Evolutionary conservation across 2,797 vertebrate genomes (phyloP), one percentile per base, ranked within the genome.

Genomic region (Melanotaenia boesemani): DNA sequence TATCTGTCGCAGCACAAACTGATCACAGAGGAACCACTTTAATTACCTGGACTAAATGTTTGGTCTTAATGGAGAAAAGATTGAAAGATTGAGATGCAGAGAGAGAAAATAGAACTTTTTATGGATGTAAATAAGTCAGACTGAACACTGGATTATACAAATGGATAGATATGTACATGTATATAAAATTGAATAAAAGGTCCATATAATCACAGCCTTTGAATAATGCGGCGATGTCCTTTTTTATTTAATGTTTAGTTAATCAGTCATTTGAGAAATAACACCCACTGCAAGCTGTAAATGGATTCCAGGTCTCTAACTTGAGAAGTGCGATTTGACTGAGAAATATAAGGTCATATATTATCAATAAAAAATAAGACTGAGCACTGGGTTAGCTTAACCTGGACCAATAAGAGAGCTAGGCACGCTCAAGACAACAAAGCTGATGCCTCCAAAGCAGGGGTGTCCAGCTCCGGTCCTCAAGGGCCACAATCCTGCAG

Each of bases 11-110:
- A n/a, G 67, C 55, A 79, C 52, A 71, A 66, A 63, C 30, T 58
- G 30, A 87, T 80, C 75, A 82, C 32, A 65, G 39, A 63, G 56
- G 24, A 67, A 67, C 30, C 54, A 67, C 15, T 37, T 72, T 68
- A 68, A 70, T 28, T 37, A 69, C 30, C 58, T 30, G 18, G 16
- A 50, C 7, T 76, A 70, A 79, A 74, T 69, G 48, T 57, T 68
- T 24, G 52, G 48, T 26, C 24, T 28, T 34, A 48, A 57, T 36
- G 55, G 24, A 68, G 24, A 64, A 30, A 9, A 52, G 44, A 36
- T 37, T 46, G 54, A 50, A 44, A 41, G 67, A 20, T n/a, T 0
- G 2, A 10, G 34, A 46, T 36, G 15, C 28, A 55, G 36, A 69
- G 11, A 57, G 26, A 24, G 37, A 55, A 50, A 56, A 67, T 24